phyloP scores from a whole-genome alignment of 2,113 vertebrate species.

The Zapus hudsonius region DNA sequence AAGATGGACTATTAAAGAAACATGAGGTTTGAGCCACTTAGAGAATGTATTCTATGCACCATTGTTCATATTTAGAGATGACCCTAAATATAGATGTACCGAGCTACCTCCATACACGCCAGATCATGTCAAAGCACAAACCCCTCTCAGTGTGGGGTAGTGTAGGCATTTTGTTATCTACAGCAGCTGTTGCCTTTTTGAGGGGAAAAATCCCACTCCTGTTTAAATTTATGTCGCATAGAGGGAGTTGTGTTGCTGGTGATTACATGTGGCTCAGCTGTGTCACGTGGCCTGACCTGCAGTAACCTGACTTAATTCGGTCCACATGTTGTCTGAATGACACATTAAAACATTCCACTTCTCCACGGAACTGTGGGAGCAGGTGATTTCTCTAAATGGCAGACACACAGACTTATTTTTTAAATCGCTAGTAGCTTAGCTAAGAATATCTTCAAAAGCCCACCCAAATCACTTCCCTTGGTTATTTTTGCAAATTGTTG shows the following conservation, averaged over 20 bases:
- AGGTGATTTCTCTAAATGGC: constrained; percentile 88
- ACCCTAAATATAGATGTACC: constrained; percentile 69
- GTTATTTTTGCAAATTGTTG: constrained; percentile 78
- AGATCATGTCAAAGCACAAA: constrained; percentile 77
- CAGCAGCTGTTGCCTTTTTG: constrained; percentile 84
- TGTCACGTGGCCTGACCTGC: constrained; percentile 88
- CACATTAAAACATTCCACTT: constrained; percentile 83
- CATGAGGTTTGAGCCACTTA: constrained; percentile 33
- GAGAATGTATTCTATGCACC: constrained; percentile 64
- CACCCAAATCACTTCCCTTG: constrained; percentile 77
- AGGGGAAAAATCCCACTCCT: constrained; percentile 60
- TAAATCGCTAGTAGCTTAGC: constrained; percentile 73
- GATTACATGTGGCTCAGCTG: constrained; percentile 85
- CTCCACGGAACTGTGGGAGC: constrained; percentile 85
- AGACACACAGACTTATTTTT: constrained; percentile 85
- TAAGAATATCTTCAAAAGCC: constrained; percentile 82
- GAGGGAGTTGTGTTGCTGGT: constrained; percentile 82
- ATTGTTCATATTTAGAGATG: constrained; percentile 73
- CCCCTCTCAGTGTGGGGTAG: constrained; percentile 77
- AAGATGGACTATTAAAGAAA: constrained; percentile 65
- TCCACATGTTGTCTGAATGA: constrained; percentile 87
- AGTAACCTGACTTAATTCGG: constrained; percentile 89
- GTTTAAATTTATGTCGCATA: constrained; percentile 82
- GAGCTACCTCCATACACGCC: constrained; percentile 76
- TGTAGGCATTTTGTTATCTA: constrained; percentile 81